Conservation (phyloP, 1,140 invertebrate genomes). For the Mamestra configurata region DNA sequence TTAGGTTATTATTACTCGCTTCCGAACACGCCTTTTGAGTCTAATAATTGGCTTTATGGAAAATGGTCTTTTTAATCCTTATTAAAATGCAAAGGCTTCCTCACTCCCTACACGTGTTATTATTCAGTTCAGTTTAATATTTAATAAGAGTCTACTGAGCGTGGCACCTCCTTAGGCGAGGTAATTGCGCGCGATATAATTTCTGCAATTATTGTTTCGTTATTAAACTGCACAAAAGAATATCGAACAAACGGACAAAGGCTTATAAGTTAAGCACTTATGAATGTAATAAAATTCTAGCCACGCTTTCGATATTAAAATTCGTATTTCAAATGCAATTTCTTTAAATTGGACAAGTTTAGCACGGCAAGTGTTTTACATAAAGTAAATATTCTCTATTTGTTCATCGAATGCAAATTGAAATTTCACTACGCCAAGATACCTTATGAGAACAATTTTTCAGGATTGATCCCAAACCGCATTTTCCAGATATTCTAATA, state of each 20-base stretch:
- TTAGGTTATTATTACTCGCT: neutral
- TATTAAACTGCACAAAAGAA: slow-evolving; percentile 31
- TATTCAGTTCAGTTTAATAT: slow-evolving; percentile 33
- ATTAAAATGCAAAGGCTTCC: slow-evolving; percentile 57
- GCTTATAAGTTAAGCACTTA: neutral
- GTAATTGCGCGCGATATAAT: slow-evolving; percentile 36
- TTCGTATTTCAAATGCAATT: neutral
- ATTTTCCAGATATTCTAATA: neutral
- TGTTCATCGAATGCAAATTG: slow-evolving; percentile 24
- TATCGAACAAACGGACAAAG: slow-evolving; percentile 10
- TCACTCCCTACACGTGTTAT: slow-evolving; percentile 42
- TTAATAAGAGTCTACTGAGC: slow-evolving; percentile 29
- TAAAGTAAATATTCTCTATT: neutral
- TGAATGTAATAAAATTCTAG: slow-evolving; percentile 18
- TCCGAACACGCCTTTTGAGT: slow-evolving; percentile 25
- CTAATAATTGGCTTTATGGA: slow-evolving; percentile 55
- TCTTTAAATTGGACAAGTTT: neutral
- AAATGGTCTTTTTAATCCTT: slow-evolving; percentile 48
- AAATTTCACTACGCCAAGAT: neutral
- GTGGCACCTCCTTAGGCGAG: slow-evolving; percentile 26
- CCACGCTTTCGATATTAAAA: neutral
- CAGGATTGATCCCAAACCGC: neutral
- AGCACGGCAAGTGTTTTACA: slow-evolving; percentile 1
- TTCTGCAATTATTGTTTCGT: slow-evolving; percentile 35
- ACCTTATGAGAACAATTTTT: neutral